Evolutionary conservation across 2,888 invertebrate genomes (phyloP), one percentile per base, ranked within the genome.

Genomic region (Thymelicus lineola): DNA sequence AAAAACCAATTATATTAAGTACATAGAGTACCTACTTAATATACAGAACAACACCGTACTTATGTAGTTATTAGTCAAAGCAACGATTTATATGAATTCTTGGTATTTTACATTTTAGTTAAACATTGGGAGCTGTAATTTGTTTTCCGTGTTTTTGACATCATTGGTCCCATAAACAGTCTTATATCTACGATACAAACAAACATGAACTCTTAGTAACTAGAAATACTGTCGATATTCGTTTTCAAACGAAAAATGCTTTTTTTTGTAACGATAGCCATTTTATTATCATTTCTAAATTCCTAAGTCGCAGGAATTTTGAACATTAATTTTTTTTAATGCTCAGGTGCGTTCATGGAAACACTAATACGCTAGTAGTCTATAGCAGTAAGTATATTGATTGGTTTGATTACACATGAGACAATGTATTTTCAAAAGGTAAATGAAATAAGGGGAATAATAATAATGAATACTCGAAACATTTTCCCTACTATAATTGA

Each of bases 101-200:
- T 36, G 14, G 48, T 59, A 38, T 59, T 66, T 66, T 48, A 59
- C 59, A 59, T 66, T 59, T 59, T 66, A 66, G 48, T 50, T 48
- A 66, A 59, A 58, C 59, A 20, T 1, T 42, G 60, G 28, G 45
- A 62, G 48, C 17, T 63, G 38, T 58, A 15, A 69, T 58, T 66
- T 61, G 45, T 57, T 45, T 61, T 36, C 20, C 60, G 17, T 36
- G 10, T 59, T 63, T 69, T 69, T 64, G 48, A 69, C 59, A 59
- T 53, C 28, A 64, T 71, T 74, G 72, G 74, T 72, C 74, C 74
- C 71, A 67, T 64, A 50, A 70, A 71, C 17, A 46, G 36, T 58
- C 65, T 72, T 74, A 72, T 15, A 35, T 50, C 53, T 64, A 70
- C 12, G 48, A 58, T 58, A 69, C 57, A 70, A 59, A 64, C 64